Base-by-base conservation (phyloP, 2,797 vertebrate species). In the Anabacerthia variegaticeps region DNA sequence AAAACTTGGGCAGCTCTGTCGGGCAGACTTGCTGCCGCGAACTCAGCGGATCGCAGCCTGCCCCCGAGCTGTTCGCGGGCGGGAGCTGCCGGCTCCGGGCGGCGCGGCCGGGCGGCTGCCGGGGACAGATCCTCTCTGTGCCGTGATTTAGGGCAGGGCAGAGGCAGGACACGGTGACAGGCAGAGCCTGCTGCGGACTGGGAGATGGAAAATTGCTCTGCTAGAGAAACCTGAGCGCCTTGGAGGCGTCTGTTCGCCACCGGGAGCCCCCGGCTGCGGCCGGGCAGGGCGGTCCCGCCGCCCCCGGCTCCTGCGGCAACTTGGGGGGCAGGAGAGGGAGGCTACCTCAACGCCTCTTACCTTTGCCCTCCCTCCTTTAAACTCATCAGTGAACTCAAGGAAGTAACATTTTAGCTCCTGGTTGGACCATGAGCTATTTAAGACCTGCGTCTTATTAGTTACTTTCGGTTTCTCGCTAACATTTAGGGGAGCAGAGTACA, bases 391-490 rank as follows among this genome's bases (percentile, higher is more conserved):
- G 48, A 75, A 7, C 39, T 66, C 43, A 58, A 43, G 34, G 72
- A 69, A 76, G 36, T 15, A 48, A 41, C 36, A 12, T 74, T 80
- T 73, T 49, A 66, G 74, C 63, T 54, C 48, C 48, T 9, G 27
- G 14, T 7, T 41, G 28, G 23, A 78, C n/a, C 30, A 10, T 30
- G 22, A 81, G 21, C 23, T 4, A 41, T 49, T 39, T 5, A 51
- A 63, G 72, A 55, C 52, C 90, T 28, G 32, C 5, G 34, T 67
- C 77, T 68, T 3, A 28, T 46, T 8, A 76, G 43, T 71, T 88
- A 95, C 89, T 96, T 95, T 96, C 95, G 86, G 89, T 97, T 97
- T 96, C 95, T 89, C 54, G 75, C 85, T 54, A 77, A 48, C 58
- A 19, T 51, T 48, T 14, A 24, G 27, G 22, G 46, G 30, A 75